Conservation (phyloP, 92 coral and sea anemone species). For the Zoanthus solanderi region DNA sequence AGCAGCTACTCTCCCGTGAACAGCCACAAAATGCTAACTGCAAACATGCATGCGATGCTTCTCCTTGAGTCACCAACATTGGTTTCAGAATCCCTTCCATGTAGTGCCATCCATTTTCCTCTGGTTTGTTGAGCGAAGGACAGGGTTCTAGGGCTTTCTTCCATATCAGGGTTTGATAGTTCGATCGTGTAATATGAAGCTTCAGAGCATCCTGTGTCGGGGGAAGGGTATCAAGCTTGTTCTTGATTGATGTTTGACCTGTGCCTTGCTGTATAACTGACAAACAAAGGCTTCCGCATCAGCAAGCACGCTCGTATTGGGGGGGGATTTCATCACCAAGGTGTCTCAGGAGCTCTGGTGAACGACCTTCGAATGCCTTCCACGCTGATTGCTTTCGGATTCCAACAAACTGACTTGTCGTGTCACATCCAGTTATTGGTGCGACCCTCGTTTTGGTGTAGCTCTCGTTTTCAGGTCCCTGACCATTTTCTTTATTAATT, state of each 20-base stretch:
- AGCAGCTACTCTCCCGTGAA: too few relatives aligned
- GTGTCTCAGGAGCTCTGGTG: conserved; percentile 6
- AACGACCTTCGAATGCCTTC: conserved; percentile 30
- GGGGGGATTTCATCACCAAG: conserved; percentile 31
- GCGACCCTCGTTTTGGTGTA: too few relatives aligned
- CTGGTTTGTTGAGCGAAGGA: too few relatives aligned
- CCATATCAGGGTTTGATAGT: conserved; percentile 49
- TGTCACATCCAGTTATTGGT: not conserved
- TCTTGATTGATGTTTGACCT: conserved; percentile 47
- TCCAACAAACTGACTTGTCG: too few relatives aligned
- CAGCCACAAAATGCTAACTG: too few relatives aligned
- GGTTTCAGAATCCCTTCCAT: conserved; percentile 29
- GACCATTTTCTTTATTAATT: too few relatives aligned
- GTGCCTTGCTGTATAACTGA: conserved; percentile 40
- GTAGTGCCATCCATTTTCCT: conserved; percentile 30
- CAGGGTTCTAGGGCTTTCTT: conserved; percentile 30
- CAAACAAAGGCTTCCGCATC: conserved; percentile 74
- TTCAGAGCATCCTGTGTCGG: conserved; percentile 47
- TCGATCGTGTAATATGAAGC: conserved; percentile 37
- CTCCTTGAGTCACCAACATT: not conserved
- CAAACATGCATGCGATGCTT: too few relatives aligned
- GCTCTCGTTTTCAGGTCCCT: too few relatives aligned
- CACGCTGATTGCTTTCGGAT: conserved; percentile 54
- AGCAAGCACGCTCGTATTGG: conserved; percentile 32
- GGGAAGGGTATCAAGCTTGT: conserved; percentile 53